phyloP scores from a whole-genome alignment of 2,888 invertebrate species.

The Melinopterus prodromus region DNA sequence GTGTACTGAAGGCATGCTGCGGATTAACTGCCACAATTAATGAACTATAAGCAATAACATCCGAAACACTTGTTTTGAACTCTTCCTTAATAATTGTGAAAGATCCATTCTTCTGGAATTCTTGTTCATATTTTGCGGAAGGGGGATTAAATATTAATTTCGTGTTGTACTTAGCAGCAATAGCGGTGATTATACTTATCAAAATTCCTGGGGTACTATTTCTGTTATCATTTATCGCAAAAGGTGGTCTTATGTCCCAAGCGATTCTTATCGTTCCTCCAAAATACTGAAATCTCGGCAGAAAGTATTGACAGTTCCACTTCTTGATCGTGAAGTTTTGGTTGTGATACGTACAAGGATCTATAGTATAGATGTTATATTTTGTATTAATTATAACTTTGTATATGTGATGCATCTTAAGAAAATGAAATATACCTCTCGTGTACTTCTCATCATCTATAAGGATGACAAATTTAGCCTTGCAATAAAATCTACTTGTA shows the following conservation, averaged over 20 bases:
- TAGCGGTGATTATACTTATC: neutral
- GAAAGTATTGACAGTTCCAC: neutral
- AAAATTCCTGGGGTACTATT: slow-evolving; percentile 18
- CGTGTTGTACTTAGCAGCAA: neutral
- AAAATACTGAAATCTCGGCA: neutral
- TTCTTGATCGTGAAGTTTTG: neutral
- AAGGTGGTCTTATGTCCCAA: slow-evolving; percentile 20
- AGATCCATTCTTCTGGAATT: neutral
- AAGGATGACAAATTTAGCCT: neutral
- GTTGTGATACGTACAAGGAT: neutral
- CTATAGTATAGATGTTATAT: neutral
- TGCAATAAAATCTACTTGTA: neutral
- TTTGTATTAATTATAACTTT: neutral
- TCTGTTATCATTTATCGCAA: slow-evolving; percentile 19
- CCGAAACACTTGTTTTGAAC: neutral
- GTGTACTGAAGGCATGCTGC: neutral
- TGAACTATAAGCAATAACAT: neutral
- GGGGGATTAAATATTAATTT: slow-evolving; percentile 15
- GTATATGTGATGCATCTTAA: neutral
- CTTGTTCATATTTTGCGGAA: neutral
- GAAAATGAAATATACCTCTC: neutral
- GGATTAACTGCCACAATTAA: neutral
- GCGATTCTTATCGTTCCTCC: slow-evolving; percentile 9
- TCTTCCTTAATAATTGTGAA: neutral
- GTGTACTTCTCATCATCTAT: neutral